These are phyloP conservation scores for Piscicola geometra DNA, from an alignment of 2,888 invertebrate genomes.

Conservation along the genomic window DNA sequence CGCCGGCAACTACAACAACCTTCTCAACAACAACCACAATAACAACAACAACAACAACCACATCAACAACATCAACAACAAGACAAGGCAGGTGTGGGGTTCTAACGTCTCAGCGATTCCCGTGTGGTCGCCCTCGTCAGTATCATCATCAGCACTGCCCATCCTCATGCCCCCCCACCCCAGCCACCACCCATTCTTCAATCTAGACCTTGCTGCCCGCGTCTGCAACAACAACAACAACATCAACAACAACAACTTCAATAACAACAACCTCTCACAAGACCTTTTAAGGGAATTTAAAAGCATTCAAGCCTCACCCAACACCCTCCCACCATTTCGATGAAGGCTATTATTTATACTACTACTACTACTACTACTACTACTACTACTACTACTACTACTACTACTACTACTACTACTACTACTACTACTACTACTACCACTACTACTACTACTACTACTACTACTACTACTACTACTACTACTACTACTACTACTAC, in stretches of 20 bases:
- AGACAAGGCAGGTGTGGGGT: not conserved
- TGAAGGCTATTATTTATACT: not conserved
- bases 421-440: not conserved
- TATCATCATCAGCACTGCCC: too few species aligned
- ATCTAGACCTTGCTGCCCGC: not conserved
- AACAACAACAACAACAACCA: not conserved
- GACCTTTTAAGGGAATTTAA: not conserved
- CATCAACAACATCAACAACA: constrained; percentile 7
- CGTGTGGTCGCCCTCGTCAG: too few species aligned
- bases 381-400: not conserved
- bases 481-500: not conserved
- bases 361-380: not conserved
- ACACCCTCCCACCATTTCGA: not conserved
- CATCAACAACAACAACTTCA: not conserved
- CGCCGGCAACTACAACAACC: not conserved
- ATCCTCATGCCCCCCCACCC: not conserved
- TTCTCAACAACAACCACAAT: not conserved
- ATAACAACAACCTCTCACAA: not conserved
- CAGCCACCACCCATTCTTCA: not conserved
- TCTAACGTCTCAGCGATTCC: not conserved
- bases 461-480: not conserved
- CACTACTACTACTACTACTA: not conserved
- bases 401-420: not conserved
- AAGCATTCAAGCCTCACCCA: not conserved
- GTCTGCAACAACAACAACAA: not conserved